Base-by-base conservation (phyloP, 2,113 vertebrate genomes). In the Cynopterus brachyotis region DNA sequence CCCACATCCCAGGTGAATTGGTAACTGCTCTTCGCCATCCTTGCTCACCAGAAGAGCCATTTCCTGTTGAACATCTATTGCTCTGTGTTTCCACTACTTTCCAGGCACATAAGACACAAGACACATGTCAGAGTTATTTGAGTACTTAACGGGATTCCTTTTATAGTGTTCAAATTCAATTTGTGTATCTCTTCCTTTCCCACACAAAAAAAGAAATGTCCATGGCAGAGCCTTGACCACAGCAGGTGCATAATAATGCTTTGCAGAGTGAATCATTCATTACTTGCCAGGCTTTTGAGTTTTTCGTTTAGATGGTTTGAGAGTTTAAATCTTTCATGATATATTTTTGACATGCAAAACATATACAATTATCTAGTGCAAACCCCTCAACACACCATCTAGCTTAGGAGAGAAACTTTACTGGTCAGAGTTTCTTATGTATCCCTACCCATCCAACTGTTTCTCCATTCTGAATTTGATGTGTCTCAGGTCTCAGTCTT, bases 401-500 rank as follows among this genome's bases (percentile, higher is more conserved):
- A 2, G 24, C 17, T 40, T 76, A 30, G 20, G 9, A 26, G 73
- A 42, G 2, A 88, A 53, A 76, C 17, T 16, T 37, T 11, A 20
- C 2, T 5, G 1, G 17, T 6, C 7, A 9, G 24, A 57, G 20
- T 79, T 81, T 80, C 15, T 69, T 35, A 1, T 5, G 24, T 8
- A 3, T 24, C 1, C 1, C 6, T 73, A 4, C 11, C 6, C 32
- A 45, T 2, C 10, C 32, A 35, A 2, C 16, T 5, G 6, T 5
- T 37, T 1, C 9, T 3, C 53, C 22, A 5, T 30, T 82, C 24
- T 70, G 12, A 76, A 42, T 12, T 37, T 30, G 26, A 28, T 64
- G 24, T 69, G 7, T 55, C 62, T 75, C 53, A 5, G 20, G 9
- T 55, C 62, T 75, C 40, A 5, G 20, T 55, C 9, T 60, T 28